phyloP scores from a whole-genome alignment of 2,113 vertebrate genomes.

The Electrona antarctica region DNA sequence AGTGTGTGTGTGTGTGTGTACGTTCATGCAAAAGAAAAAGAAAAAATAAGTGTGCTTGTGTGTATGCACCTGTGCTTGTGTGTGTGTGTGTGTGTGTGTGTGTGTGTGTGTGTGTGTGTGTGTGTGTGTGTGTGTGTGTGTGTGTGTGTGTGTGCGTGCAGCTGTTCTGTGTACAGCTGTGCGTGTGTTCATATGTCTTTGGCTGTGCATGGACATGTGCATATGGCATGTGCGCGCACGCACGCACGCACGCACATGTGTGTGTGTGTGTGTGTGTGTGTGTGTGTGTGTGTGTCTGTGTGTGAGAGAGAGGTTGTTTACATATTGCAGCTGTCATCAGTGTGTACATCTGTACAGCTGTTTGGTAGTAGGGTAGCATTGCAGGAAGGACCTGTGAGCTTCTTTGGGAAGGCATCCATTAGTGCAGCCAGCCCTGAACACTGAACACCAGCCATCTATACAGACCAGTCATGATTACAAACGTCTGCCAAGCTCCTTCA shows the following conservation, averaged over 20 bases:
- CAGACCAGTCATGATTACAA: no score
- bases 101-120: background rate
- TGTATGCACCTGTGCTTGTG: background rate
- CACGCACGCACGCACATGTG: background rate
- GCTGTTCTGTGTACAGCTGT: background rate
- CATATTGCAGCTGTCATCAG: slow-evolving; percentile 34
- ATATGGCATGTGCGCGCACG: background rate
- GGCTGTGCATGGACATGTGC: background rate
- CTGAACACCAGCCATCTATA: background rate
- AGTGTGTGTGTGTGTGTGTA: background rate
- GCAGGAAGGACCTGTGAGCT: slow-evolving; percentile 8
- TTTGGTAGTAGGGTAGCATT: slow-evolving; percentile 9
- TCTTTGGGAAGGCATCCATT: background rate
- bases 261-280: background rate
- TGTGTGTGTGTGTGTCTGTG: background rate
- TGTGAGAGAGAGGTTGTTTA: background rate
- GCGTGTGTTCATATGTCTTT: background rate
- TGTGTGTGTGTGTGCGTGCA: background rate
- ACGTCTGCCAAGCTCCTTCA: background rate
- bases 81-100: background rate
- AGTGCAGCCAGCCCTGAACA: background rate
- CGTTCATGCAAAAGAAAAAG: no score
- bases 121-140: background rate
- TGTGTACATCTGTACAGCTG: slow-evolving; percentile 25
- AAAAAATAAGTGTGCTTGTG: no score